These are phyloP conservation scores for Acanthornis magna DNA, from an alignment of 2,797 vertebrate species.

Conservation along the genomic window DNA sequence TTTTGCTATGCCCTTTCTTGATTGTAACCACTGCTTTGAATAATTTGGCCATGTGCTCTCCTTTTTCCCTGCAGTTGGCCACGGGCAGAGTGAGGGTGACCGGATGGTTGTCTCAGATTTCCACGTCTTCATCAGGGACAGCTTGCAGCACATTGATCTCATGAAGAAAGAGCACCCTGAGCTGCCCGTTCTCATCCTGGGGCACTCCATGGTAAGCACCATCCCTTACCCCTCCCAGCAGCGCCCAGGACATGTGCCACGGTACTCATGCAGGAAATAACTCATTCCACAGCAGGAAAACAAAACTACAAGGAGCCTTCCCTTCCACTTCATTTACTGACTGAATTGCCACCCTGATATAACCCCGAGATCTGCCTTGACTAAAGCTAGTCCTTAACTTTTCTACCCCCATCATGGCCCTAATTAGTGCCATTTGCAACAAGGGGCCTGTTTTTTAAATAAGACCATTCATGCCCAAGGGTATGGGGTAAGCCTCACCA, in stretches of 20 bases:
- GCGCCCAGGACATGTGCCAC: not conserved
- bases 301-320: not conserved
- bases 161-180: conserved; percentile 83
- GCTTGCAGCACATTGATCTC: conserved; percentile 88
- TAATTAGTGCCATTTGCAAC: not conserved
- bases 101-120: conserved; percentile 93
- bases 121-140: conserved; percentile 89
- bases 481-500: not conserved
- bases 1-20: not conserved
- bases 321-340: not conserved
- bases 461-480: not conserved
- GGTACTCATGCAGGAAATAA: not conserved
- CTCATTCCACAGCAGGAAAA: not conserved
- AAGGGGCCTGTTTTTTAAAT: not conserved
- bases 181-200: conserved; percentile 88
- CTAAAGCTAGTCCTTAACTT: not conserved
- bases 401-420: not conserved
- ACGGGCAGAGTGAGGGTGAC: conserved; percentile 95
- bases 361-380: not conserved
- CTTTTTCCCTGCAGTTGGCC: conserved; percentile 82
- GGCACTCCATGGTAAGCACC: conserved; percentile 93
- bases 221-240: not conserved
- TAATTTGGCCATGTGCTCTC: not conserved
- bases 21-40: not conserved
- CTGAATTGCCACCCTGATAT: not conserved